Evolutionary conservation across 2,888 invertebrate genomes (phyloP).

Genomic region (Cataglyphis livida): DNA sequence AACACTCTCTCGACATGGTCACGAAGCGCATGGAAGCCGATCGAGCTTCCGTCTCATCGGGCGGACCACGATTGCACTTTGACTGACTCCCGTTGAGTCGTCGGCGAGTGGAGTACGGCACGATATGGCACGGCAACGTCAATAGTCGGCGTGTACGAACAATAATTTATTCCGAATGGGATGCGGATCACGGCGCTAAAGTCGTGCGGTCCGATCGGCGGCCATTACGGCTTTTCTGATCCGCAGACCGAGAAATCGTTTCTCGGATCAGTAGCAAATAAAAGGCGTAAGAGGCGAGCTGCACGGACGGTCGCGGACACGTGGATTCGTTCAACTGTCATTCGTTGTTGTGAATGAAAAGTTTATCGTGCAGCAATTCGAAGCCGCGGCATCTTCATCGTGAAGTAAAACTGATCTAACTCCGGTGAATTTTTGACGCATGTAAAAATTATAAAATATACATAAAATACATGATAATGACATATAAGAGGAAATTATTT

Average conservation of each 20-base stretch:
- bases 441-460: neutral
- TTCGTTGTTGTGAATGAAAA: slow-evolving; percentile 51
- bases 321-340: slow-evolving; percentile 56
- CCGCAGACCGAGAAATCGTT: slow-evolving; percentile 75
- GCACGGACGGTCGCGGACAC: slow-evolving; percentile 49
- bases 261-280: slow-evolving; percentile 67
- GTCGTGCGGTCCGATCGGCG: slow-evolving; percentile 69
- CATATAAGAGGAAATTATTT: no score
- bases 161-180: slow-evolving; percentile 74
- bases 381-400: slow-evolving; percentile 51
- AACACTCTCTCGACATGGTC: slow-evolving; percentile 33
- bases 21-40: slow-evolving; percentile 69
- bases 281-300: slow-evolving; percentile 45
- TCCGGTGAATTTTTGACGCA: neutral
- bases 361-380: slow-evolving; percentile 43
- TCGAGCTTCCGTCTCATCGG: slow-evolving; percentile 69
- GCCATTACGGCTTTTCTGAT: slow-evolving; percentile 67
- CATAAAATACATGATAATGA: neutral
- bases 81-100: slow-evolving; percentile 63
- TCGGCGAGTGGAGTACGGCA: slow-evolving; percentile 23
- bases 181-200: slow-evolving; percentile 67
- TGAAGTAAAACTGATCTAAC: slow-evolving; percentile 37
- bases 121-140: slow-evolving; percentile 2
- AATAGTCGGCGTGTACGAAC: slow-evolving; percentile 62
- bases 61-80: slow-evolving; percentile 68